A percentile compares a stretch with the other conserved stretches of the same genome.
Conservation (phyloP, 1,140 invertebrate genomes). For the Pantala flavescens region DNA sequence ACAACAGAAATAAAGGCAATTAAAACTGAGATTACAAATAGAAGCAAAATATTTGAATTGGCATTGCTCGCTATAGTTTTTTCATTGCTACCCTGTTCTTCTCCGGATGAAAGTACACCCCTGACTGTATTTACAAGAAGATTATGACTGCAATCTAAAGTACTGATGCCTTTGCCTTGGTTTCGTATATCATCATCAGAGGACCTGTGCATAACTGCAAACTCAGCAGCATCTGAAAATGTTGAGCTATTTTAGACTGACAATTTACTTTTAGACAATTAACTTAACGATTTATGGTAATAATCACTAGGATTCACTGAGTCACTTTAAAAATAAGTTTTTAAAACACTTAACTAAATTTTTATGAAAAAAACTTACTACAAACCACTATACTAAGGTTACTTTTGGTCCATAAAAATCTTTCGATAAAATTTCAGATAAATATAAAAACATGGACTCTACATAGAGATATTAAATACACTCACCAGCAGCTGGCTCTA, state of each 20-base stretch:
- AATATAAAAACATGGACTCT: no score
- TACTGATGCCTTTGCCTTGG: neutral
- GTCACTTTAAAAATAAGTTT: no score
- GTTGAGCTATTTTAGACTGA: no score
- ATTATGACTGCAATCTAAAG: neutral
- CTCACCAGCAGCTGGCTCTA: constrained; percentile 36
- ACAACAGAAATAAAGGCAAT: neutral
- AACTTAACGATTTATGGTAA: no score
- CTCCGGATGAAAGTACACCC: neutral
- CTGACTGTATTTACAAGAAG: neutral
- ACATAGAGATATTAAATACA: no score
- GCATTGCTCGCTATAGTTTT: neutral
- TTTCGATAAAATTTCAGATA: no score
- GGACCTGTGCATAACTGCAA: neutral
- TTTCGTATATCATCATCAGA: neutral
- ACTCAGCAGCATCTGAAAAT: neutral
- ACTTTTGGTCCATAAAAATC: no score
- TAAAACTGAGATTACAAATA: neutral
- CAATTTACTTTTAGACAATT: no score
- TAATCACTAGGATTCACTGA: no score
- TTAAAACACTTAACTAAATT: no score
- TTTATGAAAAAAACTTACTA: no score
- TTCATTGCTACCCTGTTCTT: neutral
- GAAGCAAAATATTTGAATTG: neutral
- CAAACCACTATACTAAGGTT: no score